Base-by-base conservation (phyloP, 2,797 vertebrate species). In the Acanthis flammea region DNA sequence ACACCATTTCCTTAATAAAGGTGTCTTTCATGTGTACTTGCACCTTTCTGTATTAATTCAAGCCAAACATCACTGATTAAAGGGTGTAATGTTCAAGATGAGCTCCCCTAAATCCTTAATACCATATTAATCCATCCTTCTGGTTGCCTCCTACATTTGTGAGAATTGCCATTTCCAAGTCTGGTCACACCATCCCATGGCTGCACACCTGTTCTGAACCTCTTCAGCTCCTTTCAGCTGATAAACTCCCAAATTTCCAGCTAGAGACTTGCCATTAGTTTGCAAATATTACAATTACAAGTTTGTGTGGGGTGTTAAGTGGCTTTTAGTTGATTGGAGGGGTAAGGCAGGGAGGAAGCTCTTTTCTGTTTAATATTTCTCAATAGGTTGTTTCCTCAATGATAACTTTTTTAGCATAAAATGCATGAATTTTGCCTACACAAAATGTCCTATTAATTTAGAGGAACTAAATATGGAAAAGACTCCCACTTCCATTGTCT, bases 401-500 rank as follows among this genome's bases (percentile, higher is more conserved):
- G 15, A 13, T 17, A 23, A 21, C 6, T 2, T 83, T 91, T 74
- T 88, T 74, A 78, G 33, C 35, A 21, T 51, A 62, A 72, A 31
- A 33, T 65, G 19, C 23, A 77, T 25, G 27, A 65, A 90, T 81
- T 81, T 94, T 95, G 24, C 75, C 79, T 82, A 76, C 48, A 70
- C 12, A 39, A 16, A 83, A 28, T 27, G 23, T 79, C 51, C 8
- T 76, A 23, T 60, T 93, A 86, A 76, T 60, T 61, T 75, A 73
- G 41, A 66, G 12, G 25, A 68, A 39, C 60, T 88, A 92, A 91
- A 82, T 87, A 76, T 63, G 35, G 74, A 81, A 81, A 54, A 87
- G 33, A 79, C 63, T 93, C 71, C 84, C 63, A 82, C 84, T 82
- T 89, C 24, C 27, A 53, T 70, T 94, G 74, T 95, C 27, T 94